Evolutionary conservation across 2,797 vertebrate genomes (phyloP).

Genomic region (Salarias fasciatus): DNA sequence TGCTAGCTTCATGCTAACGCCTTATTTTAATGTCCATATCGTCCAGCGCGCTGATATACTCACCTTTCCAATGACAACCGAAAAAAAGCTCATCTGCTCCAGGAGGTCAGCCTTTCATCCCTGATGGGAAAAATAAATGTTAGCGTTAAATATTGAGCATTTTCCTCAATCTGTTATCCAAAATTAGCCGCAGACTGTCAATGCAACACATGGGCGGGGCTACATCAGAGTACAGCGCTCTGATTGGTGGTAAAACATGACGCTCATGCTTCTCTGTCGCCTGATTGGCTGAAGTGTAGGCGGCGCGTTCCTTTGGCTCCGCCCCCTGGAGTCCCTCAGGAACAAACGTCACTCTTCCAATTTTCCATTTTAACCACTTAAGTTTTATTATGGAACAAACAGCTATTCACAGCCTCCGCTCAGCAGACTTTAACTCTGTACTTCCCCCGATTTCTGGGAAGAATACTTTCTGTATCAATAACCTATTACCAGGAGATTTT

Average conservation of each 20-base stretch:
- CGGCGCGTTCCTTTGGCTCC: no score
- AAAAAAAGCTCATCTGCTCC: constrained; percentile 15
- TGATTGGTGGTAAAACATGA: constrained; percentile 50
- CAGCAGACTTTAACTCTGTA: no score
- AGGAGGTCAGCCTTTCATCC: constrained; percentile 31
- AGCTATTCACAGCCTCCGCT: no score
- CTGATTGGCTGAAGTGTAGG: constrained; percentile 55
- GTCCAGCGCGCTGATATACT: neutral
- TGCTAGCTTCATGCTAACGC: constrained; percentile 42
- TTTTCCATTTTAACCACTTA: neutral
- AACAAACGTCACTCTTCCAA: neutral
- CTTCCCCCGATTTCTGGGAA: no score
- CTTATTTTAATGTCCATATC: constrained; percentile 17
- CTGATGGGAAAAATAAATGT: neutral
- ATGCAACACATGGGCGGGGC: constrained; percentile 5
- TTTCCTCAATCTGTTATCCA: neutral
- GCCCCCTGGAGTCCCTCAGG: neutral
- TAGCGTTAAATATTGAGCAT: constrained; percentile 8
- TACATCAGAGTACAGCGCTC: neutral
- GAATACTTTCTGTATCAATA: no score
- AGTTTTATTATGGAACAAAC: no score
- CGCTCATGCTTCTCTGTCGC: rapidly evolving
- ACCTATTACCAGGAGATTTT: no score
- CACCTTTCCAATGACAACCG: constrained; percentile 46
- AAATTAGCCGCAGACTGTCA: constrained; percentile 19